Conservation (phyloP, 2,888 invertebrate species). For the Oasisia sp. region DNA sequence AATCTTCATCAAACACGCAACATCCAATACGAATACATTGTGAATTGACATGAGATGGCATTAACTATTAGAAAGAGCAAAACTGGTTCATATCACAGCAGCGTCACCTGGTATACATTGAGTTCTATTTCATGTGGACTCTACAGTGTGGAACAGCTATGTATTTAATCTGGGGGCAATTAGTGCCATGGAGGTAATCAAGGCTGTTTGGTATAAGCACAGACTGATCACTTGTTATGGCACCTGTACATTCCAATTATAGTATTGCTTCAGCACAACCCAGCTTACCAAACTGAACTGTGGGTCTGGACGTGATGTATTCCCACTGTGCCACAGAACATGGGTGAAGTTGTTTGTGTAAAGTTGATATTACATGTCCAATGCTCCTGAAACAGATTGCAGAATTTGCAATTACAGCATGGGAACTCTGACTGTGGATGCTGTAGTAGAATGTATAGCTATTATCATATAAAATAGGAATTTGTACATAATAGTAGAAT, state of each 20-base stretch:
- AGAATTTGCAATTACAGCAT: background rate
- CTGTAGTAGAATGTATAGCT: background rate
- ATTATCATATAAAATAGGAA: background rate
- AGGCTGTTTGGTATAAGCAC: too few relatives aligned
- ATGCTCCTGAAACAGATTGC: background rate
- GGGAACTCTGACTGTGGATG: constrained; percentile 18
- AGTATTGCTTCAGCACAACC: background rate
- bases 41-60: too few relatives aligned
- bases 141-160: too few relatives aligned
- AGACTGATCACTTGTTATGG: too few relatives aligned
- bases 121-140: too few relatives aligned
- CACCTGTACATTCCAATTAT: background rate
- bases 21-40: too few relatives aligned
- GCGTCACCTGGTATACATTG: too few relatives aligned
- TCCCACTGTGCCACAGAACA: background rate
- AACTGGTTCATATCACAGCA: too few relatives aligned
- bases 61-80: too few relatives aligned
- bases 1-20: too few relatives aligned
- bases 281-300: background rate
- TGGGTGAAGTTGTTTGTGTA: background rate
- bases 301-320: background rate
- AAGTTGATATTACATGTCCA: background rate
- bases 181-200: too few relatives aligned
- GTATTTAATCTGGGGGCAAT: too few relatives aligned
- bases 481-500: background rate